Evolutionary conservation across 2,797 vertebrate species (phyloP).

Genomic region (Pangasius larnaudii): DNA sequence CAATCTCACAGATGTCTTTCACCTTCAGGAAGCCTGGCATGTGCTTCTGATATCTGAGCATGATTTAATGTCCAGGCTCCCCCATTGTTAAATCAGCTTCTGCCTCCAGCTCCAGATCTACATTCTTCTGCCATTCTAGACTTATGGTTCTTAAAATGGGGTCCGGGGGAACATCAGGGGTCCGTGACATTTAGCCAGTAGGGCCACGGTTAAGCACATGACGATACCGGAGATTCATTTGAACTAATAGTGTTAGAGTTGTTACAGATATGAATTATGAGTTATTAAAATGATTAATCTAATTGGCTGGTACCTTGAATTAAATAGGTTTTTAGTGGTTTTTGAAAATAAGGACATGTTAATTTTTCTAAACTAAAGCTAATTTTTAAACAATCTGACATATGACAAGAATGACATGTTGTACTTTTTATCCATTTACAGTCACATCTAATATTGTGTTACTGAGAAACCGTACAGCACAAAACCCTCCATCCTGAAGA

Average conservation of each 20-base stretch:
- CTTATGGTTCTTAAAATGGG: not conserved
- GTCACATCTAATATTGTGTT: not conserved
- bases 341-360: not conserved
- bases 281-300: not conserved
- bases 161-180: not conserved
- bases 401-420: not conserved
- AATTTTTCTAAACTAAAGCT: not conserved
- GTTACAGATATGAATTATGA: not conserved
- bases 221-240: not conserved
- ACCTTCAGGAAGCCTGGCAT: not conserved
- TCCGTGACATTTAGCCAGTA: not conserved
- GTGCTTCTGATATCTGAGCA: not conserved
- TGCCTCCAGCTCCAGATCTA: slow-evolving; percentile 3
- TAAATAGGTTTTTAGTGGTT: not conserved
- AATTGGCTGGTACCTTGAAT: not conserved
- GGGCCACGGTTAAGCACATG: not conserved
- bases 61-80: not conserved
- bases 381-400: not conserved
- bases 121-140: not conserved
- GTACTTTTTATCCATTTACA: not conserved
- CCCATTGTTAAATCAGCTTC: not conserved
- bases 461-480: not conserved
- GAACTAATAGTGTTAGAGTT: not conserved
- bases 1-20: not conserved
- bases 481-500: not conserved